Base-by-base conservation (phyloP, 2,113 vertebrate species). In the Gymnobelideus leadbeateri region DNA sequence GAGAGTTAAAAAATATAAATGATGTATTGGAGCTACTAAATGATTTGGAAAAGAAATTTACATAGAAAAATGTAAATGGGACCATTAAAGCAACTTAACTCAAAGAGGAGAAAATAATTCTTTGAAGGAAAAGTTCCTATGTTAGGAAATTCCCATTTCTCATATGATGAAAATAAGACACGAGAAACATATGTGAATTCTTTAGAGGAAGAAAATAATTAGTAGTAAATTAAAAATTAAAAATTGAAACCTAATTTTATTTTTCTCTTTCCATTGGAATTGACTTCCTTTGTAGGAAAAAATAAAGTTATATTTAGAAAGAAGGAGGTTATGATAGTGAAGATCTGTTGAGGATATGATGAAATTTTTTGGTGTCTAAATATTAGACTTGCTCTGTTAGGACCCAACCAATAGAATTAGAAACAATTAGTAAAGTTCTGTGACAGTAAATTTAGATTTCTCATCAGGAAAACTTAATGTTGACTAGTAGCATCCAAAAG, bases 51-150 rank as follows among this genome's bases (percentile, higher is more conserved):
- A 91, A 89, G 8, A 89, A 92, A 68, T 91, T 91, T 61, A n/a
- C 8, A 26, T 28, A 46, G 3, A 1, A 68, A 91, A 37, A 77
- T 92, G 28, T 50, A 43, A 5, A 43, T 91, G 46, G 50, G 8
- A 93, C 52, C 53, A 47, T 77, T 94, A 93, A 77, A 77, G 46
- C 47, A 53, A 53, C 77, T n/a, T 92, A 89, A 95, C 11, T 52
- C 12, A 54, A 91, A 92, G n/a, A 89, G 68, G 50, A 90, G 91
- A 89, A 95, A 93, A 47, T 47, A 89, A 55, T 95, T 89, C 51
- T 94, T 95, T 91, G 51, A 47, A 94, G 24, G 90, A 92, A 91
- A 93, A 54, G 43, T 11, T 90, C 51, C 94, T 92, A n/a, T 23
- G 28, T 91, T 77, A 53, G 46, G 43, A 89, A 96, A 91, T 55